These are phyloP conservation scores for Byasa hedistus DNA, from an alignment of 2,888 invertebrate species.

Conservation along the genomic window DNA sequence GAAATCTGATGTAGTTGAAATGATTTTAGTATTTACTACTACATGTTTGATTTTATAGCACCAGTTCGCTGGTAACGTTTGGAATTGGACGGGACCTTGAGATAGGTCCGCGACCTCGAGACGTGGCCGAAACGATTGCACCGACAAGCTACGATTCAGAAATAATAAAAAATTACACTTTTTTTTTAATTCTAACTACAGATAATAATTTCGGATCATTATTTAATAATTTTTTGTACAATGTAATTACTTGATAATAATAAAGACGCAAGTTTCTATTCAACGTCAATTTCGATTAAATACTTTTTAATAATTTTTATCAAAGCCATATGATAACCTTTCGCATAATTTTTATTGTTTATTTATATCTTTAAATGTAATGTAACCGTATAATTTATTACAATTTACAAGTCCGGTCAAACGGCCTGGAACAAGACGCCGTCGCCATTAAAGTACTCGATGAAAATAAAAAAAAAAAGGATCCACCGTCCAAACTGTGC, in stretches of 20 bases:
- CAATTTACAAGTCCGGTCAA: background rate
- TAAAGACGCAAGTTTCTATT: too few species aligned
- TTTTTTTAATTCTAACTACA: background rate
- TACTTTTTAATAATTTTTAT: too few species aligned
- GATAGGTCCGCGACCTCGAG: conserved; percentile 59
- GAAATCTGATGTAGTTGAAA: too few species aligned
- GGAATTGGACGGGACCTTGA: conserved; percentile 73
- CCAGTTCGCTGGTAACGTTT: too few species aligned
- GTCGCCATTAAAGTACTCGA: conserved; percentile 25
- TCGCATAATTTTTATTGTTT: too few species aligned
- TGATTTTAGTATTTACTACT: too few species aligned
- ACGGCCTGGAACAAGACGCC: conserved; percentile 22
- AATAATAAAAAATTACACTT: background rate
- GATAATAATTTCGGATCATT: too few species aligned
- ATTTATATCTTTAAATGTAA: background rate
- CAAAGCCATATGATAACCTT: too few species aligned
- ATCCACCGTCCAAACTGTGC: conserved; percentile 48
- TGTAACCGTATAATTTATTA: background rate
- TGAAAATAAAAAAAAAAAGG: conserved; percentile 43
- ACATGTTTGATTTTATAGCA: too few species aligned
- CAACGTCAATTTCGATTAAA: too few species aligned
- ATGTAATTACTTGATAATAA: too few species aligned
- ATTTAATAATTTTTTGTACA: too few species aligned
- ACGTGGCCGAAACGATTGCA: conserved; percentile 2
- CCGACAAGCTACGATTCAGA: background rate